Evolutionary conservation across 2,797 vertebrate species (phyloP), one percentile per base, ranked within the genome.

Genomic region (Melopsittacus undulatus): DNA sequence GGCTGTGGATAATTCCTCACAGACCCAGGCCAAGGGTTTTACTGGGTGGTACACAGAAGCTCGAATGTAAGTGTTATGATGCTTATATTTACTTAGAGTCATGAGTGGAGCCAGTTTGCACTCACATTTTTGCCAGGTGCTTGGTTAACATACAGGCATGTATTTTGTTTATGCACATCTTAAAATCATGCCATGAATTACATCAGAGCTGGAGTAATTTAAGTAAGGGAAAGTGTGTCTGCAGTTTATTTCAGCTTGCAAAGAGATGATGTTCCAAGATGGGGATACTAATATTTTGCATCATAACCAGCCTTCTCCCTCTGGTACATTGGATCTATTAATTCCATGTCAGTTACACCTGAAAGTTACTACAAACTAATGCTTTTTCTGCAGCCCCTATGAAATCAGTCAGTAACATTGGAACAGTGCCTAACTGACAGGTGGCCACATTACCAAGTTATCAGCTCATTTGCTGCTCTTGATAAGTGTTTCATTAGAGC

Each of bases 401-500:
- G 91, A 90, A 87, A 57, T 61, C 70, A 27, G 40, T 43, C 63
- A 79, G 45, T 57, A 92, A n/a, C 12, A 7, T 40, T 92, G 74
- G 89, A 89, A 22, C 45, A 38, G 48, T 86, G 87, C 89, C 91
- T 83, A 90, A 0, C 21, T 64, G 81, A 93, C 89, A 80, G 83
- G 83, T 96, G 75, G 89, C 45, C 57, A 72, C 68, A 68, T 91
- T 94, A 80, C 70, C 87, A 67, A 76, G 80, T 90, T 89, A 87
- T 90, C 73, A 51, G 59, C 73, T 82, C 13, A 3, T 89, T 96
- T 94, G 63, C 61, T 96, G n/a, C 49, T 82, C 70, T 87, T 87
- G 89, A 26, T 92, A 94, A 95, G 91, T 95, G 85, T 94, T 94
- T 94, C 74, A 89, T 95, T 92, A 79, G 74, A 51, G 29, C 24